Evolutionary conservation across 2,888 invertebrate genomes (phyloP).

Genomic region (Amorpha juglandis): DNA sequence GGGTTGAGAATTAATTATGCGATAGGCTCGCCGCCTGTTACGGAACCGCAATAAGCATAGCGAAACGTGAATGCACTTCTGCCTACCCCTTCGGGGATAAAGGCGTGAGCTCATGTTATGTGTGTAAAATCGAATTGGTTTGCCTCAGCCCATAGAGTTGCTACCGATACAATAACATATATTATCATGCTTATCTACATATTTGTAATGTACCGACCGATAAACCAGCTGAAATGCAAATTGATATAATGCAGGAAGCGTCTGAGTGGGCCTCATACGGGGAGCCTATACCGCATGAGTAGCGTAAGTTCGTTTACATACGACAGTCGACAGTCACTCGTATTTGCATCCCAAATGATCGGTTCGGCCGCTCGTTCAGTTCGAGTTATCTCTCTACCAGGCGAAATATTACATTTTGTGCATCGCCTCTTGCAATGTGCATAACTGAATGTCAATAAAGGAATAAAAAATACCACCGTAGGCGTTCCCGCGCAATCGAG

Average conservation of each 20-base stretch:
- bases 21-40: too few relatives aligned
- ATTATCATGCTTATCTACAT: constrained; percentile 26
- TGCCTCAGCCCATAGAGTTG: neutral
- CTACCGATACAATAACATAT: constrained; percentile 20
- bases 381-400: constrained; percentile 75
- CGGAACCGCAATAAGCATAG: too few relatives aligned
- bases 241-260: constrained; percentile 84
- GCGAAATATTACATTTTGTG: constrained; percentile 83
- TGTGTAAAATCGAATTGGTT: constrained; percentile 7
- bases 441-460: constrained; percentile 84
- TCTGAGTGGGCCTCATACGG: constrained; percentile 83
- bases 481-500: constrained; percentile 80
- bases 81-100: too few relatives aligned
- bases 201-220: constrained; percentile 23
- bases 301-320: constrained; percentile 84
- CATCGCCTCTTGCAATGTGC: constrained; percentile 80
- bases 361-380: constrained; percentile 69
- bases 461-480: constrained; percentile 79
- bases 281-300: constrained; percentile 78
- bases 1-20: too few relatives aligned
- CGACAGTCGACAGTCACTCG: constrained; percentile 80
- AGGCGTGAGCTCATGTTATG: too few relatives aligned
- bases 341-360: constrained; percentile 84
- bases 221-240: constrained; percentile 75
- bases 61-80: too few relatives aligned